Evolutionary conservation across 1,140 invertebrate species (phyloP).

Genomic region (Leptinotarsa undecemlineata): DNA sequence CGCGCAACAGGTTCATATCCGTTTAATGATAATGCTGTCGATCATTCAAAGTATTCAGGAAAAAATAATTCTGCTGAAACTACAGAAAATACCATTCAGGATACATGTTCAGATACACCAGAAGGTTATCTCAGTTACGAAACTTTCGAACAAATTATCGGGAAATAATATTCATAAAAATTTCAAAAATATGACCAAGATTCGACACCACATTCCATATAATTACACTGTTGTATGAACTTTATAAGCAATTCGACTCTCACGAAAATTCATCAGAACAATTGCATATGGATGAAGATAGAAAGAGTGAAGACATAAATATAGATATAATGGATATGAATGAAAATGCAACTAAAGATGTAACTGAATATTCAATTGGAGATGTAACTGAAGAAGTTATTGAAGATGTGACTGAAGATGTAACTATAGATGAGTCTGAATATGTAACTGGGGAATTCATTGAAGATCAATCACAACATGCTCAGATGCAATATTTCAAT

Average conservation of each 20-base stretch:
- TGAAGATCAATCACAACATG: neutral
- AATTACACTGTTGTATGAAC: conserved; percentile 8
- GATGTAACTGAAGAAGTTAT: neutral
- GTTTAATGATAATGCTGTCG: conserved; percentile 32
- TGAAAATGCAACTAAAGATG: neutral
- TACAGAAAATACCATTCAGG: conserved; percentile 12
- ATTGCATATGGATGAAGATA: neutral
- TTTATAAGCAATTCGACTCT: neutral
- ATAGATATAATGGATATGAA: neutral
- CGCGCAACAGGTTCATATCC: conserved; percentile 33
- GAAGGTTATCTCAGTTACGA: conserved; percentile 15
- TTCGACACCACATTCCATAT: neutral
- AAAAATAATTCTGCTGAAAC: conserved; percentile 31
- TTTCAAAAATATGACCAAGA: conserved; percentile 21
- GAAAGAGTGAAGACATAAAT: neutral
- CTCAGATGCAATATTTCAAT: neutral
- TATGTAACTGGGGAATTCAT: conserved; percentile 18
- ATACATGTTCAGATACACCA: neutral
- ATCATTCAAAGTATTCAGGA: conserved; percentile 26
- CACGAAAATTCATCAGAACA: neutral
- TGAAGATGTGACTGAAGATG: conserved; percentile 4
- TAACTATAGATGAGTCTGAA: neutral
- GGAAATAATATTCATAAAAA: neutral
- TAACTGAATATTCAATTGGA: neutral
- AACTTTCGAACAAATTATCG: conserved; percentile 31